Base-by-base conservation (phyloP, 2,797 vertebrate genomes). In the Macroramphosus scolopax region DNA sequence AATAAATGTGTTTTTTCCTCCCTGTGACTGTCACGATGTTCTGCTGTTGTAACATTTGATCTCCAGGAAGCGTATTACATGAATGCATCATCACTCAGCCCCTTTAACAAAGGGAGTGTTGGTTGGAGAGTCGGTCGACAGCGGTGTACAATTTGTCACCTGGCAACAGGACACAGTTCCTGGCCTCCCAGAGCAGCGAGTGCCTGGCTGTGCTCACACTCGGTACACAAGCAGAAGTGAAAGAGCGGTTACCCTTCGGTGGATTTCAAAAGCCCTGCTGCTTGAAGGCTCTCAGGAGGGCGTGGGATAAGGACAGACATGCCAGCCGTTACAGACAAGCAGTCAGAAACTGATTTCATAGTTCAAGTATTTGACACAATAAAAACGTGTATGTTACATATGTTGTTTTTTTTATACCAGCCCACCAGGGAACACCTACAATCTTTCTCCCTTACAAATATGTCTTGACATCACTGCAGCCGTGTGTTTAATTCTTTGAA, bases 121-220 rank as follows among this genome's bases (percentile, higher is more conserved):
- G 32, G 6, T 3, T 22, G 3, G 32, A 42, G 12, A 50, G 57
- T 36, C 43, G 37, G 35, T 57, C 47, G 37, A 31, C 43, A 55
- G 17, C 32, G 1, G 30, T 50, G 42, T 41, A 15, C 60, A 63
- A 50, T 75, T 69, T 63, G 72, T 84, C 67, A 64, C 81, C 61
- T 82, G 75, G 84, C 75, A 84, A 81, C 81, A 40, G 56, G 36
- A 48, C 43, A 51, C 22, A 13, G 35, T 49, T 51, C 29, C 44
- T 45, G 18, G 36, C 38, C 61, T 64, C 20, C 58, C 24, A 65
- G 48, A 61, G 48, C 8, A 51, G 50, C 37, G 17, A 8, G 50
- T 58, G 20, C 39, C 54, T 34, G 57, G 39, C 56, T 32, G 53
- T 53, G 37, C 55, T 44, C 45, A 58, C 48, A 16, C 57, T 56